A percentile compares a stretch with the other conserved stretches of the same genome.
Conservation (phyloP, 2,888 invertebrate species). For the Lamellibrachia columna region DNA sequence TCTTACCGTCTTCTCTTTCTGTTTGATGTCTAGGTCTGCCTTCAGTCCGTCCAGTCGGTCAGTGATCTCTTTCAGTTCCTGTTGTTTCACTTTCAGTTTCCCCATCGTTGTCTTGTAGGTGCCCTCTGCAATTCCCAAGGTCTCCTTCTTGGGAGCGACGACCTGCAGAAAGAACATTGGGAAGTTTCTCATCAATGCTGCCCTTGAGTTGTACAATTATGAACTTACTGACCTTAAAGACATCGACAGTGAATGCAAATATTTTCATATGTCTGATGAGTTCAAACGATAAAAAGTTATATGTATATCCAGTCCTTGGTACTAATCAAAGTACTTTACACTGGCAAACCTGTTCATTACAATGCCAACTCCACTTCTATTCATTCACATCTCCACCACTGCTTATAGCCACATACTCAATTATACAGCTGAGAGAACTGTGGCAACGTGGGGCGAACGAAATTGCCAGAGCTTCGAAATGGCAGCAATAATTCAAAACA, state of each 20-base stretch:
- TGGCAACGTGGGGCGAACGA: too few relatives aligned
- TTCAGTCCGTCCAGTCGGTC: conserved; percentile 59
- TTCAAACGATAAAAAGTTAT: too few relatives aligned
- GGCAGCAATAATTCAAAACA: too few relatives aligned
- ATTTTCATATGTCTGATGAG: too few relatives aligned
- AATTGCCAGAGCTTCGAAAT: too few relatives aligned
- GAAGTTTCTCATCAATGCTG: background rate
- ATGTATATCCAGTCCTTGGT: too few relatives aligned
- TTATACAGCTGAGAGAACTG: too few relatives aligned
- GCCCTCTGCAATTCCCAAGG: conserved; percentile 56
- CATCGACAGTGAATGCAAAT: too few relatives aligned
- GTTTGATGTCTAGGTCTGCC: conserved; percentile 58
- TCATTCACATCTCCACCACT: background rate
- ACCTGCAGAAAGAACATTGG: conserved; percentile 45
- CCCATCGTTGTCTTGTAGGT: conserved; percentile 57
- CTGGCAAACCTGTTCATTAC: background rate
- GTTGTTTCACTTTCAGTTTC: conserved; percentile 57
- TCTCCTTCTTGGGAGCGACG: conserved; percentile 63
- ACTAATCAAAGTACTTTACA: background rate
- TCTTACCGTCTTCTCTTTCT: conserved; percentile 58
- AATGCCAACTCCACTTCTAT: background rate
- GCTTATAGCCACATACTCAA: background rate
- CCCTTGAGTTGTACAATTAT: background rate
- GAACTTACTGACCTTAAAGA: too few relatives aligned
- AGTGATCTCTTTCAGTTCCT: conserved; percentile 59